These are phyloP conservation scores for Pogoniulus pusillus DNA, from an alignment of 2,797 vertebrate genomes.

Conservation along the genomic window DNA sequence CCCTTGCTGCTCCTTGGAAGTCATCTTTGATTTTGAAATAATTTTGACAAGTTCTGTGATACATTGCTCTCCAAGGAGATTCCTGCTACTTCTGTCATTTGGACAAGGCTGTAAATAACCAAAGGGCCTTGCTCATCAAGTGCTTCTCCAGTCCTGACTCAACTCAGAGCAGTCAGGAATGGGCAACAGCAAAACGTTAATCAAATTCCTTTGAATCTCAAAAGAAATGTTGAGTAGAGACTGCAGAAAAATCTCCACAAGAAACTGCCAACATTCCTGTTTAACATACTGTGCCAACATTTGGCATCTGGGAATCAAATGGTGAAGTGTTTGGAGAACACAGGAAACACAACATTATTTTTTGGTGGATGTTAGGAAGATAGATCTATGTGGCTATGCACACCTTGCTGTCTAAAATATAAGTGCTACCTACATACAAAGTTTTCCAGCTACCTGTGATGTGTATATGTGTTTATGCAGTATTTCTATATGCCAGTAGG, in stretches of 20 bases:
- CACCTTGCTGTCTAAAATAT: not conserved
- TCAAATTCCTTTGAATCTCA: slow-evolving; percentile 4
- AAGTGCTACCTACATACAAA: not conserved
- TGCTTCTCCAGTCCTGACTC: not conserved
- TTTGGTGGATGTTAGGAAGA: not conserved
- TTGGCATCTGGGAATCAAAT: slow-evolving; percentile 12
- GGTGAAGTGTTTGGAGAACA: not conserved
- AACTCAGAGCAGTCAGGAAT: not conserved
- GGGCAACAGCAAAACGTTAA: slow-evolving; percentile 48
- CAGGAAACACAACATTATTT: not conserved
- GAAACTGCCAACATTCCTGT: slow-evolving; percentile 17
- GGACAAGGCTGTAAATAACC: slow-evolving; percentile 64
- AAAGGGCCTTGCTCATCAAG: slow-evolving; percentile 51
- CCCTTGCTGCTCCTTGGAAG: slow-evolving; percentile 40
- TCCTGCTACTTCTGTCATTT: slow-evolving; percentile 64
- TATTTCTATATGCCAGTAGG: not conserved
- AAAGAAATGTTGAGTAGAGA: slow-evolving; percentile 3
- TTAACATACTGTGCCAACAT: slow-evolving; percentile 19
- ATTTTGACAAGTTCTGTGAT: slow-evolving; percentile 61
- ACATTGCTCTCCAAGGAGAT: slow-evolving; percentile 61
- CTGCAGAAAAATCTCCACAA: slow-evolving; percentile 5
- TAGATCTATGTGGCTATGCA: not conserved
- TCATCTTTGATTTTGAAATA: slow-evolving; percentile 54
- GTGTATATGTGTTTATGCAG: not conserved
- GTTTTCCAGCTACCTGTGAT: not conserved